Evolutionary conservation across 2,888 invertebrate species (phyloP).

Genomic region (Lochmaea capreae): DNA sequence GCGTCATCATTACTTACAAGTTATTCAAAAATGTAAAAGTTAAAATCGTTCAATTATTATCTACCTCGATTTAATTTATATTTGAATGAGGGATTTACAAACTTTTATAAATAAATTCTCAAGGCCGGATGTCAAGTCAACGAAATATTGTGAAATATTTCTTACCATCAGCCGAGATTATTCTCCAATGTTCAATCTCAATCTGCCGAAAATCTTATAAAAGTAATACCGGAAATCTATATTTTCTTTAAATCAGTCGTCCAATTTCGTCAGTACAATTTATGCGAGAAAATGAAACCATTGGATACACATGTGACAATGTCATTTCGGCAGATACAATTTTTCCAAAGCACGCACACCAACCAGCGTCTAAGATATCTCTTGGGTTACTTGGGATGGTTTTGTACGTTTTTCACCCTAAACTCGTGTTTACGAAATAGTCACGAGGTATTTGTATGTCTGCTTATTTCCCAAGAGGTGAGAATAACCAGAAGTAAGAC

Average conservation of each 20-base stretch:
- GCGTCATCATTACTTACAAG: too few species aligned
- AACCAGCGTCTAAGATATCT: constrained; percentile 42
- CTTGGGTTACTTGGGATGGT: constrained; percentile 34
- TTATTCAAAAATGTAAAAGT: too few species aligned
- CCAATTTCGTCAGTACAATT: constrained; percentile 47
- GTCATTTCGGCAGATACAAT: constrained; percentile 54
- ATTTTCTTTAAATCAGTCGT: constrained; percentile 42
- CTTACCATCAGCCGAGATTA: neutral
- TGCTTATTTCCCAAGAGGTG: constrained; percentile 56
- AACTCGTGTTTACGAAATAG: constrained; percentile 57
- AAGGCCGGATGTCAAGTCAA: too few species aligned
- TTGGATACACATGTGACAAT: constrained; percentile 53
- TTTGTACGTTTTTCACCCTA: constrained; percentile 50
- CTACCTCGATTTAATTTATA: too few species aligned
- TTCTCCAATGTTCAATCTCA: neutral
- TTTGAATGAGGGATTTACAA: too few species aligned
- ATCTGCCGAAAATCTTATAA: neutral
- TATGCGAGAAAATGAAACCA: constrained; percentile 41
- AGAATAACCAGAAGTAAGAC: constrained; percentile 17
- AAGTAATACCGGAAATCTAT: constrained; percentile 14
- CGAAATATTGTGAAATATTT: too few species aligned
- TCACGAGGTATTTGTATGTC: constrained; percentile 52
- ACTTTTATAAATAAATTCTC: too few species aligned
- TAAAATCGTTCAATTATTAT: too few species aligned
- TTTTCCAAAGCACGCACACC: constrained; percentile 56